These are phyloP conservation scores for Pelmatolapia mariae DNA, from an alignment of 2,113 vertebrate species.

Conservation along the genomic window DNA sequence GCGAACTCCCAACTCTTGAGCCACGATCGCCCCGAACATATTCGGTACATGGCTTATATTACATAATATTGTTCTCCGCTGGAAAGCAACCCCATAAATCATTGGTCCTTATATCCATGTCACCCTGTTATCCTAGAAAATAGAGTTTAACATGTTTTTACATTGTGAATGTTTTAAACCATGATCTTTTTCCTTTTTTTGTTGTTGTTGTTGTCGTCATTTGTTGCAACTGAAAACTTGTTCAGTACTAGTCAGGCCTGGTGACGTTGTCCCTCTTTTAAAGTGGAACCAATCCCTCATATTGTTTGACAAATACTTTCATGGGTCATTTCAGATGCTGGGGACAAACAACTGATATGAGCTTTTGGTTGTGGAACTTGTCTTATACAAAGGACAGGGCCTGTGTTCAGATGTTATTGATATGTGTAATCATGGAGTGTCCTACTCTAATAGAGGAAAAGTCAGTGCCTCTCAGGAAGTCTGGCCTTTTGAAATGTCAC, in stretches of 20 bases:
- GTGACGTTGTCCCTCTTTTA: not conserved
- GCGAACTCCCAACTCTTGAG: too few species aligned
- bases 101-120: not conserved
- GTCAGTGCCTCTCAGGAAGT: conserved; percentile 58
- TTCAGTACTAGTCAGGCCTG: not conserved
- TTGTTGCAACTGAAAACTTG: not conserved
- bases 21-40: too few species aligned
- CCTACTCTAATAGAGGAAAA: conserved; percentile 53
- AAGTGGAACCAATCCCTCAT: not conserved
- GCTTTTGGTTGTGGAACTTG: not conserved
- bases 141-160: not conserved
- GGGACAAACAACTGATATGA: not conserved
- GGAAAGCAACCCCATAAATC: not conserved
- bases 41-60: not conserved
- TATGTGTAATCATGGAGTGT: conserved; percentile 48
- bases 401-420: conserved; percentile 54
- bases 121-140: not conserved
- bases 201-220: accelerated
- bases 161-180: not conserved
- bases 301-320: not conserved
- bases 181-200: not conserved
- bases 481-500: conserved; percentile 71
- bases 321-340: not conserved
- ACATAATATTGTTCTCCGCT: not conserved
- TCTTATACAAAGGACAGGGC: conserved; percentile 5